A percentile compares a stretch with the other conserved stretches of the same genome.
Evolutionary conservation across 35 echinoderm and acorn worm genomes (phyloP).

Genomic region (Stichopus chloronotus): DNA sequence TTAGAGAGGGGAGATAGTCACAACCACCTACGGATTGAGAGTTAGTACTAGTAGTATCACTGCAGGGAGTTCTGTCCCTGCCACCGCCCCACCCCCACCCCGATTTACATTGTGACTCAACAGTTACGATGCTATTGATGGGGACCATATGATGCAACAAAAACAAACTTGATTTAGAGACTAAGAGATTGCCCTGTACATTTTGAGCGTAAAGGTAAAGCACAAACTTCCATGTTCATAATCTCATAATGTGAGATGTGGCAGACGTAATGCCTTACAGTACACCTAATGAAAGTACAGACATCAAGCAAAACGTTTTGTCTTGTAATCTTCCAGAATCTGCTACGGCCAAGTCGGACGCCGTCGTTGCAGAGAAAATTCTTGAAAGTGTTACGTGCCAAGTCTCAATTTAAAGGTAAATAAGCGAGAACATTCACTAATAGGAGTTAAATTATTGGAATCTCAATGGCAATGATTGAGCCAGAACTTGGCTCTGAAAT

Average conservation of each 20-base stretch:
- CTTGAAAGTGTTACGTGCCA: too few relatives aligned
- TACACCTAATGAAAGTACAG: background rate
- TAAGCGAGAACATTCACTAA: too few relatives aligned
- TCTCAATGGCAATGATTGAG: too few relatives aligned
- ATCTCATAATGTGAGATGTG: background rate
- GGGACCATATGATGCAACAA: background rate
- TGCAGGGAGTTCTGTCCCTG: background rate
- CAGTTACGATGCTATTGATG: background rate
- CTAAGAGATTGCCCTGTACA: background rate
- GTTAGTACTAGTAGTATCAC: background rate
- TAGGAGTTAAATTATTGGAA: too few relatives aligned
- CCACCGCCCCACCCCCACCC: background rate
- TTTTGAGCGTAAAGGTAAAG: background rate
- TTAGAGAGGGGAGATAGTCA: too few relatives aligned
- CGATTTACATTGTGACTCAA: too few relatives aligned
- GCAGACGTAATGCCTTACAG: background rate
- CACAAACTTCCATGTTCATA: background rate
- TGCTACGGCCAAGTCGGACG: too few relatives aligned
- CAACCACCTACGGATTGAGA: too few relatives aligned
- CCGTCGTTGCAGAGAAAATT: too few relatives aligned
- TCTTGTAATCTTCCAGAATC: background rate
- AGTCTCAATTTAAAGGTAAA: too few relatives aligned
- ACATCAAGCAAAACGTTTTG: background rate
- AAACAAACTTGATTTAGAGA: background rate
- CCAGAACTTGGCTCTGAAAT: too few relatives aligned